Conservation (phyloP, 2,797 vertebrate species). For the Helicolenus hilgendorfi region DNA sequence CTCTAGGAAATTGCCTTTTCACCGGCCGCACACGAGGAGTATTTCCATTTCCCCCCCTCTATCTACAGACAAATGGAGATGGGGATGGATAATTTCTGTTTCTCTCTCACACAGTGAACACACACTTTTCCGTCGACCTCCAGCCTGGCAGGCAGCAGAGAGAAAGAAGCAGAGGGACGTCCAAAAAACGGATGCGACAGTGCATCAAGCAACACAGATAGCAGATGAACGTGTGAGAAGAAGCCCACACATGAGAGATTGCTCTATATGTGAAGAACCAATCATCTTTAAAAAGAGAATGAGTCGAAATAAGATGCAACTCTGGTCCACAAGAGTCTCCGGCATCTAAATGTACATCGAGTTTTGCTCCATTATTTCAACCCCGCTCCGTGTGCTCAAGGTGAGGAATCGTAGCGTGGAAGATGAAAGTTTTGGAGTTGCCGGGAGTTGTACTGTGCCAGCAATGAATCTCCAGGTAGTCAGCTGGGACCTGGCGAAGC, state of each 20-base stretch:
- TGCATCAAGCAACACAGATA: constrained; percentile 1
- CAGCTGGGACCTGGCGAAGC: constrained; percentile 71
- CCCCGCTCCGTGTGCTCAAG: constrained; percentile 18
- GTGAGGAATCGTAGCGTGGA: constrained; percentile 20
- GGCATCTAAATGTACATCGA: neutral
- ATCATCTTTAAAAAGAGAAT: constrained; percentile 2
- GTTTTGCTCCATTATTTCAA: constrained; percentile 21
- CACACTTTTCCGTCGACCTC: constrained; percentile 1
- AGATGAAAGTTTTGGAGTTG: constrained; percentile 67
- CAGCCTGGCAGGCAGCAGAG: neutral
- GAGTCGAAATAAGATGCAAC: neutral
- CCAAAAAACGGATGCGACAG: neutral
- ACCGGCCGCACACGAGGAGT: constrained; percentile 44
- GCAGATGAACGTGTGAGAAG: neutral
- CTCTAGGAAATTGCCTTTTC: constrained; percentile 81
- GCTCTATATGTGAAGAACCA: neutral
- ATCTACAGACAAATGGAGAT: constrained; percentile 62
- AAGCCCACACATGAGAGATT: neutral
- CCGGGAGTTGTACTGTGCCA: constrained; percentile 59
- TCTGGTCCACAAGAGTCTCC: neutral
- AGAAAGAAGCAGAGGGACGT: constrained; percentile 1
- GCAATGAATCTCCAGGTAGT: constrained; percentile 77
- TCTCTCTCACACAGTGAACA: constrained; percentile 7
- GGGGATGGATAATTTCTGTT: constrained; percentile 57
- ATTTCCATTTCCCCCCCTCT: constrained; percentile 74